Base-by-base conservation (phyloP, 2,888 invertebrate species). In the Polydrusus pterygomalis region DNA sequence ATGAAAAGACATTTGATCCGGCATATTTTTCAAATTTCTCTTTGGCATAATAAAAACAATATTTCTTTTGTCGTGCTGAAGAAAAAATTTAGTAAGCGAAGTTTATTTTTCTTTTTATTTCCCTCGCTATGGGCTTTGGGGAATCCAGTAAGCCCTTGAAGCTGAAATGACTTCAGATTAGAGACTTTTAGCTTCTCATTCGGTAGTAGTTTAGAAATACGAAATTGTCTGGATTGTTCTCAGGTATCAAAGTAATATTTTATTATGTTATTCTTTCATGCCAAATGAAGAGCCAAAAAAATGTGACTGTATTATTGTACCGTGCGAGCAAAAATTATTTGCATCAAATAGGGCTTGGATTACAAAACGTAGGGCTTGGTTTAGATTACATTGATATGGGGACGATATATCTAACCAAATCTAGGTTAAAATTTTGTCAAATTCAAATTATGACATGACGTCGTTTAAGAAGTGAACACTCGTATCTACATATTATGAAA, bases 121-220 rank as follows among this genome's bases (percentile, higher is more conserved):
- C 54, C 54, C 54, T 54, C 30, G 54, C 54, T 25, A n/a, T 30
- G 30, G 54, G 25, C 54, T 54, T 54, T 54, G 13, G 54, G 54
- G 54, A 54, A 30, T 54, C 54, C 20, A 54, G 54, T 54, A 54
- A 54, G 54, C 54, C n/a, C 54, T 54, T 11, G 25, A 54, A 54
- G 25, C 54, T 54, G 54, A 54, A 54, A 54, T 54, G 54, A n/a
- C 54, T 30, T 54, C 54, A 54, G 54, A 54, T 54, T 54, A 54
- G 54, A 54, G 54, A 54, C 25, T 30, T 54, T 30, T 20, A 54
- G 54, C 54, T 10, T 25, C 10, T 54, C 54, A 54, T 54, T 30
- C 25, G 54, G 30, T 13, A 54, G 54, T 54, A 54, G 54, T 54
- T 54, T 54, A 54, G 7, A 25, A 54, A 54, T 54, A 54, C 11